These are phyloP conservation scores for Aleiodes testaceus DNA, from an alignment of 2,888 invertebrate species.

Conservation along the genomic window DNA sequence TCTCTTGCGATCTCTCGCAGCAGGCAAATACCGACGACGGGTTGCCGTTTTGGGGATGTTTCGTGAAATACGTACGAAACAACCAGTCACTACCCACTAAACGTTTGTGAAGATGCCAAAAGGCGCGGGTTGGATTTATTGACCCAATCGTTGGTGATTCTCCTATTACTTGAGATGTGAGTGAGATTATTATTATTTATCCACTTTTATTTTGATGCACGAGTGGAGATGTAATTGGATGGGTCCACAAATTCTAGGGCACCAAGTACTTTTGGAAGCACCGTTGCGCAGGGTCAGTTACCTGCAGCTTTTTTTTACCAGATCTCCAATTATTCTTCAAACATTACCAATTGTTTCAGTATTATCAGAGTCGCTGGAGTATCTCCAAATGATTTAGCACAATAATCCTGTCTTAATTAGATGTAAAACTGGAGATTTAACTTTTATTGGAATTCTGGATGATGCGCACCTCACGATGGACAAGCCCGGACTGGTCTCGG, in stretches of 20 bases:
- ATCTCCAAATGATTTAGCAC: not conserved
- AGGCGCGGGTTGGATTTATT: conserved; percentile 63
- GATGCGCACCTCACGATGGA: conserved; percentile 61
- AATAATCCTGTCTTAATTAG: not conserved
- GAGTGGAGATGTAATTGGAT: conserved; percentile 35
- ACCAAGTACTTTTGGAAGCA: conserved; percentile 53
- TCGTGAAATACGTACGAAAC: conserved; percentile 69
- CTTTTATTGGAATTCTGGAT: conserved; percentile 38
- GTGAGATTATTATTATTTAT: not conserved
- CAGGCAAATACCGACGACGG: conserved; percentile 71
- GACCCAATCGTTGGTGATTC: conserved; percentile 62
- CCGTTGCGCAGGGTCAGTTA: conserved; percentile 71
- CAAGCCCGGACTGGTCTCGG: conserved; percentile 68
- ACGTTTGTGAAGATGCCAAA: conserved; percentile 64
- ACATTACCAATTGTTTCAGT: not conserved
- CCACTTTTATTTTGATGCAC: not conserved
- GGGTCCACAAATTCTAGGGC: conserved; percentile 50
- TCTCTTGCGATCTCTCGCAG: conserved; percentile 69
- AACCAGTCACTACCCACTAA: conserved; percentile 65
- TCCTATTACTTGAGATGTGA: not conserved
- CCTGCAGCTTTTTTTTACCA: conserved; percentile 48
- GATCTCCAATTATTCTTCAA: not conserved
- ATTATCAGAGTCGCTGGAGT: conserved; percentile 10
- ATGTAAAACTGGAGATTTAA: not conserved
- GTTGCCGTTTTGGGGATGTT: conserved; percentile 73